These are phyloP conservation scores for Oreochromis niloticus DNA, from an alignment of 2,113 vertebrate genomes.

Conservation along the genomic window DNA sequence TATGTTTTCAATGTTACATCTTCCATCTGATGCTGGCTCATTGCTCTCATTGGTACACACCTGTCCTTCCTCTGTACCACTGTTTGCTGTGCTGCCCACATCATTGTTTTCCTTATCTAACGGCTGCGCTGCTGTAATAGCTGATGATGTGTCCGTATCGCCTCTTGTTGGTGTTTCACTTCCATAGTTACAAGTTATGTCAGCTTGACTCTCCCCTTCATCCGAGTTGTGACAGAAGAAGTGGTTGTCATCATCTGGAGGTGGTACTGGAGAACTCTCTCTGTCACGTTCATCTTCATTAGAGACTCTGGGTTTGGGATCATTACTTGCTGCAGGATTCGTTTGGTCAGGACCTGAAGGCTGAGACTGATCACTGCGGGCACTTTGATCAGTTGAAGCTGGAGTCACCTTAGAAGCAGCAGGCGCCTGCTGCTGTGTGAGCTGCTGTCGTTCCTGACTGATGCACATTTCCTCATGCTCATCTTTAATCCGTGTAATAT, in stretches of 20 bases:
- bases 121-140: background rate
- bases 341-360: background rate
- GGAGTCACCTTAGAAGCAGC: background rate
- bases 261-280: background rate
- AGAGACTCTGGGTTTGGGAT: background rate
- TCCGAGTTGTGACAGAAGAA: background rate
- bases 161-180: background rate
- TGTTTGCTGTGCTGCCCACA: background rate
- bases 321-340: background rate
- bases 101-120: background rate
- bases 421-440: background rate
- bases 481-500: slow-evolving; percentile 22
- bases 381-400: background rate
- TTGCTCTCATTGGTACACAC: background rate
- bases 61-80: background rate
- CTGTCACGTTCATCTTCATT: background rate
- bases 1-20: background rate
- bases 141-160: background rate
- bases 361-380: background rate
- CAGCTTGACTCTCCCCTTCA: background rate
- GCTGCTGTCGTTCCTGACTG: background rate
- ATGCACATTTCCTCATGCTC: slow-evolving; percentile 22
- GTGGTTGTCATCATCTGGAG: background rate
- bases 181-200: background rate
- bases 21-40: background rate